Evolutionary conservation across 1,140 invertebrate species (phyloP), one percentile per base, ranked within the genome.

Genomic region (Drosophila pallidifrons): DNA sequence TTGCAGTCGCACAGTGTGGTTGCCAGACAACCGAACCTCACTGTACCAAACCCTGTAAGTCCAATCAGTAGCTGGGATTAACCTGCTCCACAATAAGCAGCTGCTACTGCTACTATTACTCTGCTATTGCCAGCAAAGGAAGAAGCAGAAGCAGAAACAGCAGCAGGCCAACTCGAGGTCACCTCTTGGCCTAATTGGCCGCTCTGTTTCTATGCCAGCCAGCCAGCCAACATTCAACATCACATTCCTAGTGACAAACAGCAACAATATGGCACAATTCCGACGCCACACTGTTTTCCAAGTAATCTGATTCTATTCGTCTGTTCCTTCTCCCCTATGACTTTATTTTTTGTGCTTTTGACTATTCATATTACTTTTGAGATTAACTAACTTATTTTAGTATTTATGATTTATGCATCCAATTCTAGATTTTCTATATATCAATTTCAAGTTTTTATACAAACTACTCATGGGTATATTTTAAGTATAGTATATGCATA

Each of bases 11-110:
- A 11, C 51, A 35, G 30, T 7, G 54, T 4, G 52, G 63, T 67
- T 73, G 64, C 71, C 71, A 68, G 64, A 46, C 64, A 38, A 68
- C 71, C 16, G 6, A 43, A 43, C n/a, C n/a, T 7, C 8, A 10
- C 38, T 11, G 38, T 3, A n/a, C 52, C 52, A 4, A 38, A 30
- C 38, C n/a, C 16, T 15, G 41, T 57, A 35, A 49, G 61, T 58
- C 71, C 71, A 74, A 74, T 74, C 71, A 68, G 47, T 66, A 32
- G 16, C 38, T 52, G 30, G 63, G 55, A 73, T 73, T 73, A 73
- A 55, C 35, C 15, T 11, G 52, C n/a, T 10, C 70, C 46, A 54
- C 64, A 52, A n/a, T 41, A 52, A 68, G 41, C 65, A 74, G 47
- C 71, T 67, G 64, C 64, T 60, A 16, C 49, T 38, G 46, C 46